Conservation (phyloP, 2,888 invertebrate species). For the Callyntrura sp. region DNA sequence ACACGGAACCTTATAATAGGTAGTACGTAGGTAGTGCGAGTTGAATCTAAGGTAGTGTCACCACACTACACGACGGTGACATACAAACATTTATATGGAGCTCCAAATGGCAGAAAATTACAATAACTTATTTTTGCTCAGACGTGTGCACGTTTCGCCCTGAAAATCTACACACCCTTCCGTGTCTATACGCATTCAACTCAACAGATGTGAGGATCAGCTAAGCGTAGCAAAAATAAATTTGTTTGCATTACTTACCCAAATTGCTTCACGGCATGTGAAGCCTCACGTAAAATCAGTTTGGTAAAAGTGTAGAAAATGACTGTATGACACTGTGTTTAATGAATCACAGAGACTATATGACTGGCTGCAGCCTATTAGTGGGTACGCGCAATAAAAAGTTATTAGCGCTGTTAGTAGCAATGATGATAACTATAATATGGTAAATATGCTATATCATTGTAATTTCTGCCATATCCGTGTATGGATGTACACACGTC, state of each 20-base stretch:
- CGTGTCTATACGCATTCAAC: slow-evolving; percentile 7
- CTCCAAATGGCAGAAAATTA: background rate
- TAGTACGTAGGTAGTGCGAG: too few species aligned
- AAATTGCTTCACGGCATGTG: slow-evolving; percentile 38
- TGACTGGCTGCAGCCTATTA: slow-evolving; percentile 28
- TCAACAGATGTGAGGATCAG: background rate
- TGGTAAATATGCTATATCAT: too few species aligned
- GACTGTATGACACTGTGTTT: slow-evolving; percentile 48
- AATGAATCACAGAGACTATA: slow-evolving; percentile 60
- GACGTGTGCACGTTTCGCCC: background rate
- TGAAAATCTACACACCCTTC: too few species aligned
- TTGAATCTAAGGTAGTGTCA: too few species aligned
- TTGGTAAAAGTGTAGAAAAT: slow-evolving; percentile 36
- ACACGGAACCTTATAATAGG: too few species aligned
- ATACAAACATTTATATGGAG: too few species aligned
- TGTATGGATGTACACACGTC: too few species aligned
- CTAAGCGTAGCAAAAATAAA: slow-evolving; percentile 16
- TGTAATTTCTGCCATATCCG: too few species aligned
- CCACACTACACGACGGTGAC: too few species aligned
- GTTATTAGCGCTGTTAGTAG: background rate
- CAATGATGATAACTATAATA: background rate
- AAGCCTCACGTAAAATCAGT: slow-evolving; percentile 17
- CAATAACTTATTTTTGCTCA: background rate
- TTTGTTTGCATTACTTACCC: slow-evolving; percentile 49
- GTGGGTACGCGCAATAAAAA: slow-evolving; percentile 1